phyloP scores from a whole-genome alignment of 2,113 vertebrate species.

The Rhea pennata region DNA sequence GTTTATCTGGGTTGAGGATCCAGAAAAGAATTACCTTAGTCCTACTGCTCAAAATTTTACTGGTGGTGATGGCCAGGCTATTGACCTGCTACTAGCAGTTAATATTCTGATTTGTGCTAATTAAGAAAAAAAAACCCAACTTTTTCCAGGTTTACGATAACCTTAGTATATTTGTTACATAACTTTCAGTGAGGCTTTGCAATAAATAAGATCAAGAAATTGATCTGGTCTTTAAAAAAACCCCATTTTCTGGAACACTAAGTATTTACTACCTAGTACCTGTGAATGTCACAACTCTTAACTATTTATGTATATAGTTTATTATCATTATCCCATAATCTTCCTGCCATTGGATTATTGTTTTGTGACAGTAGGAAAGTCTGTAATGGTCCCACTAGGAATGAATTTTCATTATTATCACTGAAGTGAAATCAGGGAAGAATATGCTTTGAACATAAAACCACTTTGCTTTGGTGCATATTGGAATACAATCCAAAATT shows the following conservation, averaged over 20 bases:
- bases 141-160: neutral
- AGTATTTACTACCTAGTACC: neutral
- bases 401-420: too few relatives aligned
- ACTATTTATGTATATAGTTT: neutral
- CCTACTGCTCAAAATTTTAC: neutral
- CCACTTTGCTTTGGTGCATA: fast-evolving
- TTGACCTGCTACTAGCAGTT: neutral
- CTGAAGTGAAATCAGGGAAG: neutral
- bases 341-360: neutral
- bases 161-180: neutral
- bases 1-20: neutral
- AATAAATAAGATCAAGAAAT: neutral
- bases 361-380: neutral
- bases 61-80: neutral
- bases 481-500: neutral
- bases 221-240: neutral
- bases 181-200: neutral
- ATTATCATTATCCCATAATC: too few relatives aligned
- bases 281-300: neutral
- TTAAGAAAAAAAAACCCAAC: neutral
- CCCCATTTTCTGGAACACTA: neutral
- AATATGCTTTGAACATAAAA: fast-evolving
- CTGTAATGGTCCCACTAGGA: neutral
- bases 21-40: neutral
- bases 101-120: neutral